These are phyloP conservation scores for Cheilosia urbana DNA, from an alignment of 2,888 invertebrate genomes.

Conservation along the genomic window DNA sequence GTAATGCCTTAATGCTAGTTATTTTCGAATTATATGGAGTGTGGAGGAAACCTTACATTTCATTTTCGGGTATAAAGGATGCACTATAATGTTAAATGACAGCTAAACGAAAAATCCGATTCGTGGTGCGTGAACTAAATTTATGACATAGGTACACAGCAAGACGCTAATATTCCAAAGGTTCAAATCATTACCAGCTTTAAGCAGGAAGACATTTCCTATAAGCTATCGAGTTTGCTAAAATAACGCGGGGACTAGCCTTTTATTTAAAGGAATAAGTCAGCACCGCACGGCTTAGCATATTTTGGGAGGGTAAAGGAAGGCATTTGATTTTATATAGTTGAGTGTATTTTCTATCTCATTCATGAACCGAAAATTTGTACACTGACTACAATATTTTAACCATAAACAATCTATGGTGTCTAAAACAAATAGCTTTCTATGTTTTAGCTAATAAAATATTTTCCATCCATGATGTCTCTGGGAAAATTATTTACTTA, in stretches of 20 bases:
- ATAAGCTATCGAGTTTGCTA: background rate
- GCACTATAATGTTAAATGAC: slow-evolving; percentile 27
- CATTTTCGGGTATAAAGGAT: slow-evolving; percentile 15
- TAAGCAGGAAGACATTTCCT: background rate
- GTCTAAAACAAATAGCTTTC: too few relatives aligned
- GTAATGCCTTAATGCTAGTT: slow-evolving; percentile 3
- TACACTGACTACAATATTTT: too few relatives aligned
- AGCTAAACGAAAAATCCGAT: slow-evolving; percentile 30
- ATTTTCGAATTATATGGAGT: slow-evolving; percentile 3
- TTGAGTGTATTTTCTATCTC: too few relatives aligned
- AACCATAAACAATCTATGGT: too few relatives aligned
- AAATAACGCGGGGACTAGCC: background rate
- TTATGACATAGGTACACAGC: slow-evolving; percentile 18
- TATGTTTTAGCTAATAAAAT: too few relatives aligned
- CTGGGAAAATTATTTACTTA: too few relatives aligned
- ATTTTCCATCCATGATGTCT: too few relatives aligned
- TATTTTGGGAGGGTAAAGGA: too few relatives aligned
- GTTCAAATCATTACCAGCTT: background rate
- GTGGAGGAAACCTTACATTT: slow-evolving; percentile 24
- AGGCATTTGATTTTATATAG: too few relatives aligned
- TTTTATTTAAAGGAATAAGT: too few relatives aligned
- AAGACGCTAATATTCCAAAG: slow-evolving; percentile 1
- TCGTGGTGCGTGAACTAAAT: slow-evolving; percentile 38
- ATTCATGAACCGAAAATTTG: too few relatives aligned
- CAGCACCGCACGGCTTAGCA: too few relatives aligned